phyloP scores from a whole-genome alignment of 2,888 invertebrate species.

The Drosophila basisetae region DNA sequence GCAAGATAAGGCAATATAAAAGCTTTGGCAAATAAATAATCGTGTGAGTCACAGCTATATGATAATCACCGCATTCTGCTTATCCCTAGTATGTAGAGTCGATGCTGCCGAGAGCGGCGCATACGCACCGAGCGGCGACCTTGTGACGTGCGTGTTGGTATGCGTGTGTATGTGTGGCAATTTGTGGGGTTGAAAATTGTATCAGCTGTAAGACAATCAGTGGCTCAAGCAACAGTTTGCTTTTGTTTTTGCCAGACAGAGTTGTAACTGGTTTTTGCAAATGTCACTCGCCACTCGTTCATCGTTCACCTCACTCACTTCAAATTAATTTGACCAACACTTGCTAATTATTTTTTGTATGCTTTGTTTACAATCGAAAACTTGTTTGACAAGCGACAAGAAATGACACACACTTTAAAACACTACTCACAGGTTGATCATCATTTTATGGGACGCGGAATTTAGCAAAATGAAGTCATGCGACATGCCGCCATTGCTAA shows the following conservation, averaged over 20 bases:
- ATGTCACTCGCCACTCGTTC: not conserved
- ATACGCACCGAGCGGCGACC: constrained; percentile 56
- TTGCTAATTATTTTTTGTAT: constrained; percentile 17
- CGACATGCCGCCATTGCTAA: constrained; percentile 43
- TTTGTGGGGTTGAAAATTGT: constrained; percentile 14
- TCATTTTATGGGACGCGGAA: constrained; percentile 4
- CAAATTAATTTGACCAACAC: constrained; percentile 11
- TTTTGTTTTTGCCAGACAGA: not conserved
- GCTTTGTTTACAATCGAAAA: constrained; percentile 30
- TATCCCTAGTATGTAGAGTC: constrained; percentile 24
- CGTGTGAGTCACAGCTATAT: constrained; percentile 2
- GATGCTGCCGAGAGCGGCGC: constrained; percentile 30
- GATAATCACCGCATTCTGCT: constrained; percentile 4
- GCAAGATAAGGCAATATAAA: not conserved
- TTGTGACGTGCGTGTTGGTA: constrained; percentile 43
- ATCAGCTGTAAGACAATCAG: constrained; percentile 19
- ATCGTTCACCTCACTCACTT: constrained; percentile 14
- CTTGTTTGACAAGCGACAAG: constrained; percentile 23
- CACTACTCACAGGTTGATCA: not conserved
- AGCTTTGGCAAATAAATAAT: not conserved
- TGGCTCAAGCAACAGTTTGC: constrained; percentile 23
- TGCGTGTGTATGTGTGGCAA: constrained; percentile 28
- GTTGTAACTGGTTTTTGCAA: constrained; percentile 4
- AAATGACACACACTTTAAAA: constrained; percentile 14
- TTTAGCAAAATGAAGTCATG: constrained; percentile 40